Conservation (phyloP, 1,140 invertebrate genomes). For the Oppia nitens region DNA sequence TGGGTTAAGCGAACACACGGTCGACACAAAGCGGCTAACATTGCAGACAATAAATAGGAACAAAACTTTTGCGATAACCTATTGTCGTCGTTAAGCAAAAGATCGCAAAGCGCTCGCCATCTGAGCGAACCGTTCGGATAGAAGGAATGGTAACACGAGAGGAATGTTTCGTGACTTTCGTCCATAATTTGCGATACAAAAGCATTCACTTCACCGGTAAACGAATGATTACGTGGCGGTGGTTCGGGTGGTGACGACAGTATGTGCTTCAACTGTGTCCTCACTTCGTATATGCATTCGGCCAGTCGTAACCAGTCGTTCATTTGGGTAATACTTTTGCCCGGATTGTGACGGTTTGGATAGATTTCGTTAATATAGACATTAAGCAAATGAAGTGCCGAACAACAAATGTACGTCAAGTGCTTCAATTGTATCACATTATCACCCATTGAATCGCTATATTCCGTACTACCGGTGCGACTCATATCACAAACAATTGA, state of each 20-base stretch:
- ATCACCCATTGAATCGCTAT: conserved; percentile 33
- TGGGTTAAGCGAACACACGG: conserved; percentile 55
- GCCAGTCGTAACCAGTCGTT: conserved; percentile 38
- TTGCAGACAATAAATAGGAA: conserved; percentile 56
- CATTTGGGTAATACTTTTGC: neutral
- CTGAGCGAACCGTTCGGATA: conserved; percentile 82
- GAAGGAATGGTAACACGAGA: conserved; percentile 83
- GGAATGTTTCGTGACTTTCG: conserved; percentile 76
- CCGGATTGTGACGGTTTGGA: conserved; percentile 44
- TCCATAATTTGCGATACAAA: conserved; percentile 35
- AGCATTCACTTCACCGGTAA: neutral
- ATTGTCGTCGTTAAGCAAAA: conserved; percentile 36
- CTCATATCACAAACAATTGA: conserved; percentile 18
- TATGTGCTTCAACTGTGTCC: conserved; percentile 61
- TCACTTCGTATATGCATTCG: conserved; percentile 66
- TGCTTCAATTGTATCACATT: conserved; percentile 44
- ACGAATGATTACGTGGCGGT: neutral
- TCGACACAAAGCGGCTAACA: conserved; percentile 59
- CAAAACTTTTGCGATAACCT: too few species aligned
- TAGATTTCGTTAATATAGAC: conserved; percentile 79
- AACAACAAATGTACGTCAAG: conserved; percentile 68
- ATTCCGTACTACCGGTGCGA: conserved; percentile 7
- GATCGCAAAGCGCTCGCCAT: conserved; percentile 75
- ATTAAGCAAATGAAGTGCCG: conserved; percentile 57
- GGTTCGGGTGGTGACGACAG: conserved; percentile 48